These are phyloP conservation scores for Clarias macrocephalus DNA, from an alignment of 2,113 vertebrate species.

Conservation along the genomic window DNA sequence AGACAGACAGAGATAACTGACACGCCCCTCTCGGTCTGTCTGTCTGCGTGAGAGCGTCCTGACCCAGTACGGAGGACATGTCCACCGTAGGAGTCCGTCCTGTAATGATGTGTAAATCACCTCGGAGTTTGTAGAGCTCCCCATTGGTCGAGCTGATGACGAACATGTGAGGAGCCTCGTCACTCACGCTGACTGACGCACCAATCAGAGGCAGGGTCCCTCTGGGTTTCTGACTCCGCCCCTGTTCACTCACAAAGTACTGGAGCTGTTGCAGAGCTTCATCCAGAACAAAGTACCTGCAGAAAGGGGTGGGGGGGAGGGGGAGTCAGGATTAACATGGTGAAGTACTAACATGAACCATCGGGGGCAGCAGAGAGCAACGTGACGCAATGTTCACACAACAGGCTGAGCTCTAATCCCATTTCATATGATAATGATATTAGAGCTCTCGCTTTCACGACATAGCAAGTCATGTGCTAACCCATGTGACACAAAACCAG, in stretches of 20 bases:
- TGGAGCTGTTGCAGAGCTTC: constrained; percentile 87
- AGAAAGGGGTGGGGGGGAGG: background rate
- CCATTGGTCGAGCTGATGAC: constrained; percentile 86
- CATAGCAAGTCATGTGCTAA: no score
- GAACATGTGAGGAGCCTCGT: constrained; percentile 92
- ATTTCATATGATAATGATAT: background rate
- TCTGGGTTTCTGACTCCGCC: constrained; percentile 88
- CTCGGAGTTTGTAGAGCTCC: constrained; percentile 93
- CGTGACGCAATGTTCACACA: no score
- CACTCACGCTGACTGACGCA: constrained; percentile 84
- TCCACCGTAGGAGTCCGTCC: background rate
- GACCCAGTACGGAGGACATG: background rate
- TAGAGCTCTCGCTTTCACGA: no score
- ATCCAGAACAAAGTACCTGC: constrained; percentile 87
- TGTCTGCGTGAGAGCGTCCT: background rate
- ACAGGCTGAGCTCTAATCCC: background rate
- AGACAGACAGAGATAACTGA: no score
- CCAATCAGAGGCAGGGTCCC: constrained; percentile 87
- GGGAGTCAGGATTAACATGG: background rate
- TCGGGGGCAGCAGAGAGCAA: no score
- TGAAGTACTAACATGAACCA: no score
- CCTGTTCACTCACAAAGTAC: constrained; percentile 92
- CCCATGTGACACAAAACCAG: no score
- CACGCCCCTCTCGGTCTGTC: background rate
- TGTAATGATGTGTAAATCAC: constrained; percentile 63